Conservation (phyloP, 2,797 vertebrate genomes). For the Lindbergichthys nudifrons region DNA sequence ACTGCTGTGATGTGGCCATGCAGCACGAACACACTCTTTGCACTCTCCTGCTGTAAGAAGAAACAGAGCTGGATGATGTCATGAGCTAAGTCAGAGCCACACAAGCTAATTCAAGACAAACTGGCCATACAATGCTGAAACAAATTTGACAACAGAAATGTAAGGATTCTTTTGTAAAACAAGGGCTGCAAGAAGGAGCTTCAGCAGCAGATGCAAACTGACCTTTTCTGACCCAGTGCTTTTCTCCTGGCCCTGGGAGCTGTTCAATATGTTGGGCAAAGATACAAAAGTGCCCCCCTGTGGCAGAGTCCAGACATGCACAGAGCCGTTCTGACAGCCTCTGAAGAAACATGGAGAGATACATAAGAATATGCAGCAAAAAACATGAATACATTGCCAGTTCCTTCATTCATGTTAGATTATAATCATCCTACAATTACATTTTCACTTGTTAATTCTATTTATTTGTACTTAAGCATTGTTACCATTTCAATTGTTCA, state of each 20-base stretch:
- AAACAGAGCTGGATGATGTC: slow-evolving; percentile 18
- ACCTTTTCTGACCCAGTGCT: slow-evolving; percentile 73
- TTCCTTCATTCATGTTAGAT: background rate
- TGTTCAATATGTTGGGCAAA: slow-evolving; percentile 76
- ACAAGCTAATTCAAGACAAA: background rate
- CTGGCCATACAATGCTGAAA: too few species aligned
- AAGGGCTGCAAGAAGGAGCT: background rate
- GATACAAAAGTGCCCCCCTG: slow-evolving; percentile 81
- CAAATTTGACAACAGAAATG: background rate
- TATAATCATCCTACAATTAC: background rate
- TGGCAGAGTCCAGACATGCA: slow-evolving; percentile 87
- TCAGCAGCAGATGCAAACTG: slow-evolving; percentile 44
- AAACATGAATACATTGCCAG: background rate
- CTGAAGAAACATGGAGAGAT: slow-evolving; percentile 58
- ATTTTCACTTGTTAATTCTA: background rate
- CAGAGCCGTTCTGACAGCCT: slow-evolving; percentile 86
- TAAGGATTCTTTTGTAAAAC: background rate
- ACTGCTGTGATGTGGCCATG: slow-evolving; percentile 87
- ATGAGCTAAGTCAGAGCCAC: background rate
- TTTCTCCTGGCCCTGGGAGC: slow-evolving; percentile 74
- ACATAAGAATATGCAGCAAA: background rate
- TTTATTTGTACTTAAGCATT: background rate
- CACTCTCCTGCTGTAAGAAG: slow-evolving; percentile 70
- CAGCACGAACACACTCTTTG: slow-evolving; percentile 84
- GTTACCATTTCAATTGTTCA: background rate